These are phyloP conservation scores for Arothron firmamentum DNA, from an alignment of 2,113 vertebrate species.

Conservation along the genomic window DNA sequence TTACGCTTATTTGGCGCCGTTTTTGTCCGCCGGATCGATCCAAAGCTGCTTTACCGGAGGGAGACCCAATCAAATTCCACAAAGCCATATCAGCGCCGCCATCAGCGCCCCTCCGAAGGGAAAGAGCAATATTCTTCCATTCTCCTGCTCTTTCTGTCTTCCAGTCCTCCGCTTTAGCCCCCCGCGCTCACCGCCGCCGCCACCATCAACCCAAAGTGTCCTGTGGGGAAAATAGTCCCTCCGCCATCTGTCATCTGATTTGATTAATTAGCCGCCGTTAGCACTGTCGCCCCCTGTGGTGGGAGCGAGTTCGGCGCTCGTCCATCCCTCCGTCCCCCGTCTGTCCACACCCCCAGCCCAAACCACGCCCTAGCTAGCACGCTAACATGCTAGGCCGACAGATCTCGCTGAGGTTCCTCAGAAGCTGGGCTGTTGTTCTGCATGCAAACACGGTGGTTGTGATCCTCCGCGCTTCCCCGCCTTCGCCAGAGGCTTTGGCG, in stretches of 20 bases:
- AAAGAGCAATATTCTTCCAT: conserved; percentile 70
- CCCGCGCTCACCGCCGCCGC: conserved; percentile 27
- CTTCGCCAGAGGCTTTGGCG: background rate
- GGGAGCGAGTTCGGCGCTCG: conserved; percentile 58
- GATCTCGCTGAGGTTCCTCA: too few relatives aligned
- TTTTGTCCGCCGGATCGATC: conserved; percentile 65
- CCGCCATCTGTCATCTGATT: conserved; percentile 66
- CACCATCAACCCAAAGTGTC: conserved; percentile 42
- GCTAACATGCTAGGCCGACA: background rate
- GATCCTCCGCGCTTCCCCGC: too few relatives aligned
- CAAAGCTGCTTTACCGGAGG: conserved; percentile 63
- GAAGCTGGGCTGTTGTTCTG: too few relatives aligned
- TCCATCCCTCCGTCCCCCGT: conserved; percentile 63
- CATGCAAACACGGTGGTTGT: too few relatives aligned
- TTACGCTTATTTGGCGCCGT: conserved; percentile 58
- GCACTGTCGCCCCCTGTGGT: conserved; percentile 51
- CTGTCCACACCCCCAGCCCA: conserved; percentile 50
- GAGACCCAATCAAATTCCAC: conserved; percentile 69
- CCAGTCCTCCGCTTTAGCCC: conserved; percentile 41
- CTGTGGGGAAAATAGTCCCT: conserved; percentile 59
- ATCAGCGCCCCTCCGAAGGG: conserved; percentile 66
- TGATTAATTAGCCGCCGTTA: conserved; percentile 66
- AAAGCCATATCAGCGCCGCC: conserved; percentile 69
- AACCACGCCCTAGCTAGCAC: background rate
- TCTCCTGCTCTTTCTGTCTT: conserved; percentile 50